A percentile compares a stretch with the other conserved stretches of the same genome.
These are phyloP conservation scores for Metacarcinus magister DNA, from an alignment of 2,888 invertebrate species.

Conservation along the genomic window DNA sequence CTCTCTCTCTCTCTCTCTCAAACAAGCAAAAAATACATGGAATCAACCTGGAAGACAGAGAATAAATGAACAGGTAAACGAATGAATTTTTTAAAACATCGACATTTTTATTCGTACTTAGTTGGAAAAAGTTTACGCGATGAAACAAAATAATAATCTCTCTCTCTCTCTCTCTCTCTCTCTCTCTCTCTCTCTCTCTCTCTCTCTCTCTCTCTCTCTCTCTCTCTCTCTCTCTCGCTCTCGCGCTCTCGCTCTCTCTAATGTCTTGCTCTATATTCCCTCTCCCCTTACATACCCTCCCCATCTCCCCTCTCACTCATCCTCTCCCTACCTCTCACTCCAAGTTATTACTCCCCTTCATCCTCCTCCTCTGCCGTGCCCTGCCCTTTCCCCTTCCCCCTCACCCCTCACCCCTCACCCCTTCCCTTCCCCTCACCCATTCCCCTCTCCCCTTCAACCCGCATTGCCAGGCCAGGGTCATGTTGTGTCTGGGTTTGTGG, in stretches of 20 bases:
- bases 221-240: slow-evolving; percentile 26
- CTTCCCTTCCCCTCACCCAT: neutral
- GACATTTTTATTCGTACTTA: neutral
- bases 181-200: neutral
- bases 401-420: neutral
- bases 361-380: neutral
- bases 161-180: slow-evolving; percentile 48
- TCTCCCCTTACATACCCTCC: neutral
- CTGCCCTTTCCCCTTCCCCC: neutral
- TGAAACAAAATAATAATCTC: neutral
- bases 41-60: neutral
- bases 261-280: neutral
- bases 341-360: neutral
- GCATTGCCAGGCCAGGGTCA: slow-evolving; percentile 22
- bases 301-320: neutral
- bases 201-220: slow-evolving; percentile 26
- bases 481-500: neutral
- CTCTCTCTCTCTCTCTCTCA: no score
- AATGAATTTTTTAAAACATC: neutral
- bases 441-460: neutral
- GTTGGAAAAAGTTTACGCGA: neutral
- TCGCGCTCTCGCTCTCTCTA: slow-evolving; percentile 13
- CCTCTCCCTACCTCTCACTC: neutral
- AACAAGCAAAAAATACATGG: neutral
- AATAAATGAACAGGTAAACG: neutral